Conservation (phyloP, 2,113 vertebrate genomes). For the Podarcis muralis region DNA sequence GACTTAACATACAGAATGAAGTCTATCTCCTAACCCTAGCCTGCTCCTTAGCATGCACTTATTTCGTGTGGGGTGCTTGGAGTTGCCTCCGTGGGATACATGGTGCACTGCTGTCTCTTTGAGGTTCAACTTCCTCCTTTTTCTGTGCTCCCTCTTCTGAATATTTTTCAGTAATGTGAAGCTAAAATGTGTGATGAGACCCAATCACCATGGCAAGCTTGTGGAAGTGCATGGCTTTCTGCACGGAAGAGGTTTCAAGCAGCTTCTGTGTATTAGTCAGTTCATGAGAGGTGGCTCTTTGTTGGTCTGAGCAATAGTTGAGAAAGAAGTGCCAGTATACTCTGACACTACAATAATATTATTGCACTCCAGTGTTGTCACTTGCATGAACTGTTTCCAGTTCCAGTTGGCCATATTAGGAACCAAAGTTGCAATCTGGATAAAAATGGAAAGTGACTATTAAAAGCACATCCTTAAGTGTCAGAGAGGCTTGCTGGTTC, state of each 20-base stretch:
- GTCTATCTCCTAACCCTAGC: background rate
- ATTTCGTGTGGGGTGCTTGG: background rate
- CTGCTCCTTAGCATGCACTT: background rate
- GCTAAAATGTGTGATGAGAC: background rate
- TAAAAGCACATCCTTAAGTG: background rate
- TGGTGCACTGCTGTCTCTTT: background rate
- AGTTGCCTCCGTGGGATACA: background rate
- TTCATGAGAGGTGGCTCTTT: too few relatives aligned
- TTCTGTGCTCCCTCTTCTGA: background rate
- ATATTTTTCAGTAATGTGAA: background rate
- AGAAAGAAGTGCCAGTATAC: too few relatives aligned
- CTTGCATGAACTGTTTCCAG: too few relatives aligned
- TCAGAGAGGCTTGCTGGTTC: background rate
- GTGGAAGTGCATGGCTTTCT: background rate
- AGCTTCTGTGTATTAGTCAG: too few relatives aligned
- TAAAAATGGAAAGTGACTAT: too few relatives aligned
- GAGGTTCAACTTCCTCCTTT: background rate
- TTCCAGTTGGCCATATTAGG: too few relatives aligned
- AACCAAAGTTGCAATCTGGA: background rate
- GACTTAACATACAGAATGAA: background rate
- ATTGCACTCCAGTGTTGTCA: background rate
- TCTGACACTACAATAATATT: background rate
- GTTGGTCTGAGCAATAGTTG: too few relatives aligned
- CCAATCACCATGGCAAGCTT: background rate
- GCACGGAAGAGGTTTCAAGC: background rate